Evolutionary conservation across 2,113 vertebrate species (phyloP).

Genomic region (Hypanus sabinus): DNA sequence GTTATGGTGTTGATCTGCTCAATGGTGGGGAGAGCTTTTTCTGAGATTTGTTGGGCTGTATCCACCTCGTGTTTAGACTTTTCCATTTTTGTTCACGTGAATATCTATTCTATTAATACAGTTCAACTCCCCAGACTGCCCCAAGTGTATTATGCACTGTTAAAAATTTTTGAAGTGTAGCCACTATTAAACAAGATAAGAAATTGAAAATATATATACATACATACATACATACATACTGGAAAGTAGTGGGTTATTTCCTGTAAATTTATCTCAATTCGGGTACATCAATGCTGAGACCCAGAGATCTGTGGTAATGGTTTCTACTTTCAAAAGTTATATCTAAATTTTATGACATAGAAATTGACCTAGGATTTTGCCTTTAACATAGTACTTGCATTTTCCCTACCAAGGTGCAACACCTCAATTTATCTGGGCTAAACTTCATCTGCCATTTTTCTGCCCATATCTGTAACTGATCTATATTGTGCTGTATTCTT

Average conservation of each 20-base stretch:
- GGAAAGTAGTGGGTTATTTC: neutral
- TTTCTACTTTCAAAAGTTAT: neutral
- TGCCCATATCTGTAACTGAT: too few species aligned
- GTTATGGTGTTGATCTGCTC: too few species aligned
- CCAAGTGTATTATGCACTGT: neutral
- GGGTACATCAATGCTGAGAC: neutral
- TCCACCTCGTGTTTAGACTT: too few species aligned
- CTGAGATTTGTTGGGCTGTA: too few species aligned
- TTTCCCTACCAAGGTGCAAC: too few species aligned
- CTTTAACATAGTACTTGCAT: too few species aligned
- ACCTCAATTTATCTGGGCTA: too few species aligned
- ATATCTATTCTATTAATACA: neutral
- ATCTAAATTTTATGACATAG: neutral
- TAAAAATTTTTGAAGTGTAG: neutral
- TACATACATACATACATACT: neutral
- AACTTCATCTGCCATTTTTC: too few species aligned
- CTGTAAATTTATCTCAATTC: neutral
- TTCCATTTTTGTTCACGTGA: too few species aligned
- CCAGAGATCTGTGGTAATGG: neutral
- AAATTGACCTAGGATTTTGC: too few species aligned
- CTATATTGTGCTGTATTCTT: too few species aligned
- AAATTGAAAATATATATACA: neutral
- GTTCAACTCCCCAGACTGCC: neutral
- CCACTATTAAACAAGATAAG: neutral
- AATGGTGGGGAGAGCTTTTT: too few species aligned